phyloP scores from a whole-genome alignment of 2,888 invertebrate species.

The Kryphioiulus occultus region DNA sequence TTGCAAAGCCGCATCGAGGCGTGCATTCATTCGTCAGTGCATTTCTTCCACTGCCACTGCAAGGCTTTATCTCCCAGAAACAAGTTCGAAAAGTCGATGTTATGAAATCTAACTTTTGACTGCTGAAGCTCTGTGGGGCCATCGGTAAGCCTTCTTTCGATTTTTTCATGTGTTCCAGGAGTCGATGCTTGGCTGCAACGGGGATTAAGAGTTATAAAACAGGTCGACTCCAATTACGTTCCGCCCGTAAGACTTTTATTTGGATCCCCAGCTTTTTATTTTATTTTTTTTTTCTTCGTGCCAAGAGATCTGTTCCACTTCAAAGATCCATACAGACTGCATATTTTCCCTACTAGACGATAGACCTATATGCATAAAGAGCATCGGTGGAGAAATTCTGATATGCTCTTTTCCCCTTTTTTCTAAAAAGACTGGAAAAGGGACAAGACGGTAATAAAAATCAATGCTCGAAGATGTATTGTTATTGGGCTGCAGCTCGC shows the following conservation, averaged over 20 bases:
- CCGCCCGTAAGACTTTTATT: constrained; percentile 44
- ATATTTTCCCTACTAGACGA: background rate
- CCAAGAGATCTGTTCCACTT: constrained; percentile 42
- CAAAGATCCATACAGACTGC: constrained; percentile 21
- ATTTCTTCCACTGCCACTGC: background rate
- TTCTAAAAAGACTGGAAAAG: constrained; percentile 15
- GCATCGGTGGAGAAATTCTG: constrained; percentile 19
- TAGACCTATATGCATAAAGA: constrained; percentile 33
- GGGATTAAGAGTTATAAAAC: constrained; percentile 39
- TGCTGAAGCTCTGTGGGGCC: background rate
- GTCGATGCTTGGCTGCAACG: background rate
- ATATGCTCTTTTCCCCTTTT: background rate
- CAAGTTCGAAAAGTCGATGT: background rate
- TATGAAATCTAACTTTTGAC: background rate
- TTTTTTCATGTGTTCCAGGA: background rate
- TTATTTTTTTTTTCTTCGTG: background rate
- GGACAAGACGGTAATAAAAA: constrained; percentile 25
- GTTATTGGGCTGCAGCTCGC: background rate
- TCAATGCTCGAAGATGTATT: constrained; percentile 25
- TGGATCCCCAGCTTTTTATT: background rate
- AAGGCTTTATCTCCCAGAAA: background rate
- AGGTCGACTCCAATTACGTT: constrained; percentile 37
- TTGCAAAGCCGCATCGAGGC: background rate
- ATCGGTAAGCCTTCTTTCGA: background rate
- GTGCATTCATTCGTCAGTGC: background rate